Conservation (phyloP, 2,888 invertebrate genomes). For the Meliscaeva auricollis region DNA sequence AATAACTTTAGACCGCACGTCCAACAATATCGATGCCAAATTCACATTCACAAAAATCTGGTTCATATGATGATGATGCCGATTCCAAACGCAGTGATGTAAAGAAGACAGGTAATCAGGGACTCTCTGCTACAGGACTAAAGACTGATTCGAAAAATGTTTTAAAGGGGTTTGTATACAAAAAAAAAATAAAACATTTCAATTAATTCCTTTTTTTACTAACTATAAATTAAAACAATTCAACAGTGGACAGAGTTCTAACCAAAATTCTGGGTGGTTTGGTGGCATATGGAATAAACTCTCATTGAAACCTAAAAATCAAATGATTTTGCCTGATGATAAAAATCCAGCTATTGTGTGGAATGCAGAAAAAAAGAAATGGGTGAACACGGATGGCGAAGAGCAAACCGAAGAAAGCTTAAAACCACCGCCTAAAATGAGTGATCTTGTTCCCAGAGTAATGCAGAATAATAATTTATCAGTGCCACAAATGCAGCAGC, state of each 20-base stretch:
- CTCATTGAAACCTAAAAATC: slow-evolving; percentile 93
- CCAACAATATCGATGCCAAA: slow-evolving; percentile 87
- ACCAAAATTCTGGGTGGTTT: slow-evolving; percentile 89
- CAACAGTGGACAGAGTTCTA: slow-evolving; percentile 77
- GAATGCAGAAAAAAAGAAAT: slow-evolving; percentile 94
- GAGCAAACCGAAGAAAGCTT: slow-evolving; percentile 85
- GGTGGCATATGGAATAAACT: slow-evolving; percentile 94
- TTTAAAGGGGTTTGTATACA: slow-evolving; percentile 67
- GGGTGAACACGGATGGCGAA: slow-evolving; percentile 93
- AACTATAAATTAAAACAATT: neutral
- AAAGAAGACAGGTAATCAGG: slow-evolving; percentile 51
- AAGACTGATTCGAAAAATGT: slow-evolving; percentile 66
- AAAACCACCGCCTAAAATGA: slow-evolving; percentile 89
- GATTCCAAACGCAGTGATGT: slow-evolving; percentile 68
- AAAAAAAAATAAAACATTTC: neutral
- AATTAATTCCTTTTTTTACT: neutral
- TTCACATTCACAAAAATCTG: slow-evolving; percentile 82
- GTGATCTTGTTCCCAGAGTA: slow-evolving; percentile 84
- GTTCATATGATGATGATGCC: slow-evolving; percentile 74
- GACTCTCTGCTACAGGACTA: slow-evolving; percentile 54
- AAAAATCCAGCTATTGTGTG: slow-evolving; percentile 97
- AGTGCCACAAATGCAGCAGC: slow-evolving; percentile 49
- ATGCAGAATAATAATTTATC: slow-evolving; percentile 38
- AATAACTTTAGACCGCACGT: slow-evolving; percentile 78
- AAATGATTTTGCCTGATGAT: slow-evolving; percentile 98